Percentiles rank a stretch among this genome's conserved stretches.
Evolutionary conservation across 2,888 invertebrate genomes (phyloP).

Genomic region (Dicyrtomina minuta): DNA sequence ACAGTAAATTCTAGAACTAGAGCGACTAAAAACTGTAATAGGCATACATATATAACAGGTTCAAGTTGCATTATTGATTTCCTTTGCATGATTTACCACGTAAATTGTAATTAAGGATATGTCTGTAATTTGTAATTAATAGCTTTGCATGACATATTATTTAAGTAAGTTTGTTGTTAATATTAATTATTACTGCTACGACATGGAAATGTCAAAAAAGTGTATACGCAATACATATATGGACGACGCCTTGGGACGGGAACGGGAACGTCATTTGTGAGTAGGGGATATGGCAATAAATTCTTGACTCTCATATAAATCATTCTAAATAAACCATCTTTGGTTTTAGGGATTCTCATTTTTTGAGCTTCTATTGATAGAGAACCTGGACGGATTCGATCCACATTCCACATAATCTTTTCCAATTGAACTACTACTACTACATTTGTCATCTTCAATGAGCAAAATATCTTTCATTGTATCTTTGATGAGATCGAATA

Average conservation of each 20-base stretch:
- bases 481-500: slow-evolving; percentile 40
- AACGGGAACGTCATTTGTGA: slow-evolving; percentile 14
- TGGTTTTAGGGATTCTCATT: slow-evolving; percentile 40
- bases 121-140: no score
- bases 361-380: slow-evolving; percentile 42
- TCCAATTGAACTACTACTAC: background rate
- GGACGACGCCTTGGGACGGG: no score
- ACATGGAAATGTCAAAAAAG: background rate
- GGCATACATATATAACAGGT: no score
- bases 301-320: slow-evolving; percentile 29
- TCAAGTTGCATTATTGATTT: no score
- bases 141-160: no score
- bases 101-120: no score
- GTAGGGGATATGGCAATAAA: slow-evolving; percentile 34
- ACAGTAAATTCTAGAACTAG: no score
- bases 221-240: no score
- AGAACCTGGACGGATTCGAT: slow-evolving; percentile 47
- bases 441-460: slow-evolving; percentile 13
- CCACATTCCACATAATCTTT: slow-evolving; percentile 39
- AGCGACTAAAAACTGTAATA: no score
- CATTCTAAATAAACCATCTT: slow-evolving; percentile 27
- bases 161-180: no score
- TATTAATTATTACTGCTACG: no score
- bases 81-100: no score
- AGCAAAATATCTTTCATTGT: slow-evolving; percentile 39